Base-by-base conservation (phyloP, 1,140 invertebrate genomes). In the Drosophila truncata region DNA sequence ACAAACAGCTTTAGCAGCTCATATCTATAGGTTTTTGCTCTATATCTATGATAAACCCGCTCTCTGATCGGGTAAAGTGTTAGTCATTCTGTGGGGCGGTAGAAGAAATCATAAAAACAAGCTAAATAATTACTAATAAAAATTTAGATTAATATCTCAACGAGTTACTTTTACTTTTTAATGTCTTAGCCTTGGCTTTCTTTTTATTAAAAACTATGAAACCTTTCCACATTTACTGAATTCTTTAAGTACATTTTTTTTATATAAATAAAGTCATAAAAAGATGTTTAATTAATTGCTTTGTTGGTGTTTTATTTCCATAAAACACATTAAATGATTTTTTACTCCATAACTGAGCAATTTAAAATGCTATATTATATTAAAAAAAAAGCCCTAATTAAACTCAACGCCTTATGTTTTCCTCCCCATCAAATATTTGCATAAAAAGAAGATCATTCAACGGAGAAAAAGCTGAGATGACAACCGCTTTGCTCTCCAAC, bases 381-480 rank as follows among this genome's bases (percentile, higher is more conserved):
- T 5, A 5, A 47, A 25, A 47, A 47, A 54, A 16, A 47, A 54
- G 10, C 14, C 2, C 1, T 7, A 37, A 11, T 25, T 54, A 54
- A 35, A 35, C 50, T 35, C 14, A 11, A 5, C 46, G 10, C 10
- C 4, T 14, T 0, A 46, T 20, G n/a, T 29, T 20, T 59, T 27
- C 11, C 18, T 23, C 1, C 0, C 14, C 20, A 4, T 29, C 1
- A 59, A 16, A 3, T 60, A 27, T 41, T 41, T 39, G 3, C 29
- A 54, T 20, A 31, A 61, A 64, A 64, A 62, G 27, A n/a, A 64
- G 55, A 61, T 64, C 35, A 42, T 42, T 61, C 37, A 62, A 42
- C 37, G 62, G 11, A 18, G 16, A 61, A 64, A 31, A 25, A 33
- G 35, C 55, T 61, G 35, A 42, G 29, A 29, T 31, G 55, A 61